Base-by-base conservation (phyloP, 2,797 vertebrate genomes). In the Xiphorhynchus erythropygius region DNA sequence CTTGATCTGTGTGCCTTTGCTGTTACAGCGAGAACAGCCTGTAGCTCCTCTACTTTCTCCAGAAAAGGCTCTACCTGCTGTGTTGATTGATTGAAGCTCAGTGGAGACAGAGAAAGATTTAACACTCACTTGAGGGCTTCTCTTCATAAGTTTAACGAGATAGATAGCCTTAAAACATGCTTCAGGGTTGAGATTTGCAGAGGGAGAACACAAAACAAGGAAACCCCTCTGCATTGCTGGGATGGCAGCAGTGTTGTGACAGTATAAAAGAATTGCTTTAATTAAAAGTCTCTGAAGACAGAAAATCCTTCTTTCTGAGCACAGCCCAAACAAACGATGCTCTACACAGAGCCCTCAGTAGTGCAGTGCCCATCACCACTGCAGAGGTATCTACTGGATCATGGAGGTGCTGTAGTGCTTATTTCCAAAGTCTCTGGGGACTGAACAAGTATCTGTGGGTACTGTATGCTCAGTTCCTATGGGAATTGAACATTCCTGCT, bases 21-120 rank as follows among this genome's bases (percentile, higher is more conserved):
- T 84, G 62, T 60, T 88, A 71, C 8, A 42, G 87, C 52, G 62
- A 59, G 53, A 94, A 78, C 83, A 86, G 85, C 70, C 93, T 84
- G 73, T 73, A 86, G 93, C 85, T 91, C 82, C 82, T 81, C 76
- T 88, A 65, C 56, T 57, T 79, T 37, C 87, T 76, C 47, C 50
- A 91, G 74, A 52, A 88, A 86, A 88, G 74, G 47, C 85, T 93
- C 42, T 90, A 50, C 94, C 93, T 94, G 93, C 96, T 96, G 90
- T 73, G 55, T 42, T 94, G 96, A 95, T 94, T 94, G 95, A 94
- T 79, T 84, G 80, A 88, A 90, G 70, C 63, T 93, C 83, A 14
- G 70, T 91, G 85, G 69, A 88, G 90, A 84, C 55, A 62, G 65
- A 75, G 80, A 49, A 91, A 84, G 94, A 95, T 95, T 96, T 97